Conservation (phyloP, 2,888 invertebrate species). For the Drosophila phalerata region DNA sequence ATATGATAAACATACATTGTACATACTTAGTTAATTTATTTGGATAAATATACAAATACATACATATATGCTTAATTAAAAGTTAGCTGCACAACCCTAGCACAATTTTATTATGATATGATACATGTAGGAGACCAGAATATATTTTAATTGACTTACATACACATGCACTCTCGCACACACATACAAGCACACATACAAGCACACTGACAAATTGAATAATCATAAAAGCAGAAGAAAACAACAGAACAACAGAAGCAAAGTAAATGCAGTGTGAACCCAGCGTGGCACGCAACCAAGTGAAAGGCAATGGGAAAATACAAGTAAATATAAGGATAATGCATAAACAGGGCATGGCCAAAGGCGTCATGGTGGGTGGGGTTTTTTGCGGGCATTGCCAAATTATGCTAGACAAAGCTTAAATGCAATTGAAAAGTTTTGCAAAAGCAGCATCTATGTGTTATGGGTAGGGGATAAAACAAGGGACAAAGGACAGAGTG, state of each 20-base stretch:
- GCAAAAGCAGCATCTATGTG: constrained; percentile 25
- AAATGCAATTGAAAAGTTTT: constrained; percentile 76
- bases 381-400: constrained; percentile 33
- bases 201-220: constrained; percentile 52
- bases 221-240: constrained; percentile 60
- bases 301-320: constrained; percentile 26
- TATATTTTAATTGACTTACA: not conserved
- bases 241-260: constrained; percentile 39
- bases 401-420: constrained; percentile 66
- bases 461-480: not conserved
- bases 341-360: constrained; percentile 39
- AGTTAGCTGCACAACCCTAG: too few species aligned
- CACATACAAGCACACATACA: constrained; percentile 4
- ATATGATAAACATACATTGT: too few species aligned
- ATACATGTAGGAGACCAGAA: not conserved
- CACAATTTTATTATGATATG: not conserved
- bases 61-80: too few species aligned
- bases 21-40: too few species aligned
- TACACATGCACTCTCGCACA: not conserved
- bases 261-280: constrained; percentile 50
- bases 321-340: constrained; percentile 43
- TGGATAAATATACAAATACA: too few species aligned
- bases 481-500: not conserved
- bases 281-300: constrained; percentile 46
- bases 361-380: not conserved